Evolutionary conservation across 2,888 invertebrate genomes (phyloP).

Genomic region (Steinernema scapterisci): DNA sequence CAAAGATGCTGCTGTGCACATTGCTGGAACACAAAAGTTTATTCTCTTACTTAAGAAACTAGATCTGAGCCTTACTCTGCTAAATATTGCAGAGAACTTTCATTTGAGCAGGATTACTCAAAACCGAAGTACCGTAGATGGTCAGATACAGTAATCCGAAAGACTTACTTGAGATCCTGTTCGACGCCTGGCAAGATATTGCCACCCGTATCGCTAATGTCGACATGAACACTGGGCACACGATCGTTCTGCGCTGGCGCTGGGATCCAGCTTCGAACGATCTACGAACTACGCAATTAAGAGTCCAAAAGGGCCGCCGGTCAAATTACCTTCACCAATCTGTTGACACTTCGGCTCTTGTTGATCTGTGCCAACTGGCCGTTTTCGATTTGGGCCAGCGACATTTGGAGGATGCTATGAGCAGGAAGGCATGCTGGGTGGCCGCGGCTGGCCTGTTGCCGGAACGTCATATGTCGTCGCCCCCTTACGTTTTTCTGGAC

Average conservation of each 20-base stretch:
- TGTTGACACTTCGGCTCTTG: conserved; percentile 2
- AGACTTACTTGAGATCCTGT: not conserved
- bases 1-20: conserved; percentile 3
- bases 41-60: too few relatives aligned
- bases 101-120: too few relatives aligned
- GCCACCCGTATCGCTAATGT: conserved; percentile 8
- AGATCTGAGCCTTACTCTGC: too few relatives aligned
- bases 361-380: conserved; percentile 10
- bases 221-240: conserved; percentile 8
- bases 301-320: not conserved
- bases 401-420: conserved; percentile 6
- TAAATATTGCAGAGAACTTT: too few relatives aligned
- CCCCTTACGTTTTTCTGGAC: conserved; percentile 18
- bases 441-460: not conserved
- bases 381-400: conserved; percentile 14
- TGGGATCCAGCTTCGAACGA: conserved; percentile 12
- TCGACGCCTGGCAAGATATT: not conserved
- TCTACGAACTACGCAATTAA: not conserved
- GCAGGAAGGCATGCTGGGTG: conserved; percentile 3
- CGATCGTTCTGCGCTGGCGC: not conserved
- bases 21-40: not conserved
- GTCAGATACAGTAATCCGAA: too few relatives aligned
- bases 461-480: conserved; percentile 28
- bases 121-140: too few relatives aligned
- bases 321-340: conserved; percentile 4